Conservation (phyloP, 2,888 invertebrate species). For the Cerastoderma edule region DNA sequence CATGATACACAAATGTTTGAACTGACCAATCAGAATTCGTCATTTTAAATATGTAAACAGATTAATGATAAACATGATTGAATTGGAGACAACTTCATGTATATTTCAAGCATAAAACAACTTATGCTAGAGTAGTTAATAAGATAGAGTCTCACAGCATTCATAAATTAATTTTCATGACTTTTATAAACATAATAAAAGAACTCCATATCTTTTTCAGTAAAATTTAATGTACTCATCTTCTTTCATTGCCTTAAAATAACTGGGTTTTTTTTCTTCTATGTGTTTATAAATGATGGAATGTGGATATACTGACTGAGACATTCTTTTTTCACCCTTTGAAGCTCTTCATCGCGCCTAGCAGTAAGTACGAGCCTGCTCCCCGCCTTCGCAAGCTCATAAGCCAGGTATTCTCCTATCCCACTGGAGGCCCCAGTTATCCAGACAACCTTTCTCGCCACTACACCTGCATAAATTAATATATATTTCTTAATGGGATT, state of each 20-base stretch:
- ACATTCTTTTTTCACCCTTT: conserved; percentile 72
- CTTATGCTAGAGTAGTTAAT: too few relatives aligned
- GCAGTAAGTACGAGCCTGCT: conserved; percentile 73
- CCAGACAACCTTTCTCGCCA: conserved; percentile 91
- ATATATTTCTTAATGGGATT: neutral
- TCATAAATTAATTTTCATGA: too few relatives aligned
- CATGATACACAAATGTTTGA: too few relatives aligned
- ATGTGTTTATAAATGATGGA: neutral
- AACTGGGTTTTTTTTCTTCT: neutral
- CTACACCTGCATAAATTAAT: conserved; percentile 83
- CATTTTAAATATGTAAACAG: too few relatives aligned
- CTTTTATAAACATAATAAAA: too few relatives aligned
- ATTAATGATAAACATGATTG: too few relatives aligned
- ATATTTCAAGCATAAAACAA: too few relatives aligned
- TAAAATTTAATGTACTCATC: neutral
- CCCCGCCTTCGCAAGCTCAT: conserved; percentile 83
- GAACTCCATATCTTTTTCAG: too few relatives aligned
- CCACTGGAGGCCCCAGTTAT: conserved; percentile 94
- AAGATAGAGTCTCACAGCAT: too few relatives aligned
- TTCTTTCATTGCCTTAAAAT: neutral
- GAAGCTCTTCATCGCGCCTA: conserved; percentile 68
- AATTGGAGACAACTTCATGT: too few relatives aligned
- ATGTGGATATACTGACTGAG: conserved; percentile 55
- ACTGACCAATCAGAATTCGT: too few relatives aligned
- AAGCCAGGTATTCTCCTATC: conserved; percentile 90